Evolutionary conservation across 2,888 invertebrate species (phyloP), one percentile per base, ranked within the genome.

Genomic region (Caradrina clavipalpis): DNA sequence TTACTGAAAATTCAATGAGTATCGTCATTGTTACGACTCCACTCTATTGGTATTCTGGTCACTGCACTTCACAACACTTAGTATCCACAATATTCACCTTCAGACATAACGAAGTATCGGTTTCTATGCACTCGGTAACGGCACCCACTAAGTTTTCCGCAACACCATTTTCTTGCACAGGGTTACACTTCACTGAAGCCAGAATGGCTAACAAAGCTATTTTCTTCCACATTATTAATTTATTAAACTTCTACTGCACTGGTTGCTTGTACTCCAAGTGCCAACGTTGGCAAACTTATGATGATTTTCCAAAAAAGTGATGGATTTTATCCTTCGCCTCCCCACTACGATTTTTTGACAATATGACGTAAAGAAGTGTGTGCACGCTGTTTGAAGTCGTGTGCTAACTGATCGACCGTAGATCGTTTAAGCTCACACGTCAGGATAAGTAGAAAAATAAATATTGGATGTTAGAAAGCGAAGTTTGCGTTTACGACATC

Each of bases 41-140:
- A 75, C 71, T 61, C 55, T 56, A 69, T 73, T 82, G 68, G 86
- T 88, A 89, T 87, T 85, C 89, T 91, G 87, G 80, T 86, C 88
- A 88, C 88, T 87, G 84, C 86, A 87, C 88, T 82, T 82, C 84
- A 82, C 75, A 81, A 78, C 87, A 87, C 86, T 84, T 66, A 57
- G 61, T 65, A 69, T 83, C 84, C 90, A 91, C 88, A 85, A 88
- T 89, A 91, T 89, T 95, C 95, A 97, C 97, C 96, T 97, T 97
- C 67, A 97, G 90, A 89, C 97, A 97, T 87, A 97, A 89, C 31
- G 96, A 92, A 35, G 97, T 94, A 86, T 97, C 96, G 84, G 93
- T 96, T 74, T 96, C 96, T 57, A 97, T 95, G 84, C 97, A 97
- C 85, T 96, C 96, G n/a, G 93, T 91, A 15, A 96, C 91, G 13